These are phyloP conservation scores for Eudorcas thomsonii DNA, from an alignment of 2,113 vertebrate species.

Conservation along the genomic window DNA sequence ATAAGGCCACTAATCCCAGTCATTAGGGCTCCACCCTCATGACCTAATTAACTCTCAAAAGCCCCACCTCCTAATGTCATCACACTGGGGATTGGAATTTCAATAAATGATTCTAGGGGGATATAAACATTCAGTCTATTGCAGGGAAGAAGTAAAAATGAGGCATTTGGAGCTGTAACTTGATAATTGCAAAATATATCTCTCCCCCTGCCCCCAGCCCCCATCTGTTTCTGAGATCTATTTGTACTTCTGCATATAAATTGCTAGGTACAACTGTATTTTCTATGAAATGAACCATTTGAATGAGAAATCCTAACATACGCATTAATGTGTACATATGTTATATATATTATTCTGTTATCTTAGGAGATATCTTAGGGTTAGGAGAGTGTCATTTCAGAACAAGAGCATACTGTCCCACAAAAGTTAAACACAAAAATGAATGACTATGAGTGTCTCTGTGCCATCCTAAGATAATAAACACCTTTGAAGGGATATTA, in stretches of 20 bases:
- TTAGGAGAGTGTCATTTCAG: not conserved
- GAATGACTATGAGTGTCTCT: not conserved
- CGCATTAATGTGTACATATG: not conserved
- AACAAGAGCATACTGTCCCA: not conserved
- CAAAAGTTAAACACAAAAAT: constrained; percentile 5
- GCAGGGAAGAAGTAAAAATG: not conserved
- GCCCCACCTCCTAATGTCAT: not conserved
- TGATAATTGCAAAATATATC: not conserved
- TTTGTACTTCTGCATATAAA: not conserved
- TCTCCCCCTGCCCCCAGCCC: not conserved
- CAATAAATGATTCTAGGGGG: not conserved
- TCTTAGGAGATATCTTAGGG: not conserved
- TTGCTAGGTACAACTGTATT: not conserved
- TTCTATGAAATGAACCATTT: not conserved
- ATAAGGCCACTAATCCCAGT: not conserved
- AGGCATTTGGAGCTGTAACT: not conserved
- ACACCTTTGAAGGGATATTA: constrained; percentile 10
- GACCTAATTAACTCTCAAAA: not conserved
- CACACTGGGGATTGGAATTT: not conserved
- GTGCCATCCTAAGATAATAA: constrained; percentile 37
- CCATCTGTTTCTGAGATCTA: not conserved
- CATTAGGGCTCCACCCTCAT: not conserved
- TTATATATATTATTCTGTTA: not conserved
- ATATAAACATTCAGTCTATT: not conserved
- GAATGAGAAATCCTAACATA: constrained; percentile 9